Evolutionary conservation across 1,140 invertebrate species (phyloP), one percentile per base, ranked within the genome.

Genomic region (Eufriesea mexicana): DNA sequence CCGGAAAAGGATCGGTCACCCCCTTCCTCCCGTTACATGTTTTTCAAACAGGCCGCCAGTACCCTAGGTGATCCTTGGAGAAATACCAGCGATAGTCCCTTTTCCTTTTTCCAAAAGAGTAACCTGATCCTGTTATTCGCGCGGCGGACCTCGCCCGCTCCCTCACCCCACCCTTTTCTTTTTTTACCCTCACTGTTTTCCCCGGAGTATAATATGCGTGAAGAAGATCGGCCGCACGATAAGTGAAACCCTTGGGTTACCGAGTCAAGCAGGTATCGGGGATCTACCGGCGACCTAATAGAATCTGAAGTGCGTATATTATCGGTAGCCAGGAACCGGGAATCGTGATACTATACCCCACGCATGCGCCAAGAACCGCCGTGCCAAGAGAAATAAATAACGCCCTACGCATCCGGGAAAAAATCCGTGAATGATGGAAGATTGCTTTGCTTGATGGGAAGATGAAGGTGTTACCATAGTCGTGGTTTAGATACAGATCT

Each of bases 91-190:
- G 61, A 18, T 25, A 54, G 47, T 76, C 84, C 80, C 84, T 86
- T 89, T 86, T 89, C 84, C 88, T 85, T 87, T 89, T 92, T 90
- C 90, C 87, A 91, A 89, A 88, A 87, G 87, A 86, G 92, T 91
- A 94, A 93, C 91, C 87, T 92, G 93, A 94, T 94, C 93, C 91
- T 93, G 91, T 93, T 94, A 92, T 90, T 91, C 89, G 90, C 90
- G 91, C 90, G 91, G 90, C 83, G 82, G 91, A 89, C 79, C 87
- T 87, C 83, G 83, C 49, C 78, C 74, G 42, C 77, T 42, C 74
- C 84, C 84, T 35, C 35, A 4, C 35, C 35, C 12, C 16, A 5
- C 51, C 23, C 23, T 23, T 57, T 57, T 57, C 85, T 81, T 78
- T 85, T 91, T 90, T 86, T 87, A 79, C 81, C 84, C 86, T 76